These are phyloP conservation scores for Phlogophora meticulosa DNA, from an alignment of 2,888 invertebrate species.

Conservation along the genomic window DNA sequence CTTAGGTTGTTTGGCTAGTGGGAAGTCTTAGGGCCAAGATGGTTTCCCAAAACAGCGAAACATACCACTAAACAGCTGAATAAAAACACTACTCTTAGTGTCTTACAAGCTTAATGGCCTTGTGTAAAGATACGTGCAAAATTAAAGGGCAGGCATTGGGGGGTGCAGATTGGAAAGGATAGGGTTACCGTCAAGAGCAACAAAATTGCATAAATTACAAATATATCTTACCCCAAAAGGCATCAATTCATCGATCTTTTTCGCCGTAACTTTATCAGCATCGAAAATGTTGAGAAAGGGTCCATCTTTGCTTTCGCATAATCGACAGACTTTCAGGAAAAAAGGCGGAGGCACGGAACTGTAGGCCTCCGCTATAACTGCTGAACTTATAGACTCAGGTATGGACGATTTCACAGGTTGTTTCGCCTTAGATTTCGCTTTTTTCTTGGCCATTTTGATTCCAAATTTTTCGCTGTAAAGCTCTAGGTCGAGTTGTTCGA, in stretches of 20 bases:
- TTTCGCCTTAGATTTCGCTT: constrained; percentile 71
- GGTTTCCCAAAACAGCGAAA: constrained; percentile 2
- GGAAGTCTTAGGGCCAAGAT: no score
- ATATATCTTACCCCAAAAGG: constrained; percentile 83
- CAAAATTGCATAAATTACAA: constrained; percentile 2
- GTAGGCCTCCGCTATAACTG: constrained; percentile 74
- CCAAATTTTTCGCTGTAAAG: constrained; percentile 30
- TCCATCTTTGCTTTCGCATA: constrained; percentile 87
- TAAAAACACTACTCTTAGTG: constrained; percentile 12
- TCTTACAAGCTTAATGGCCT: neutral
- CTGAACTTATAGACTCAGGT: constrained; percentile 59
- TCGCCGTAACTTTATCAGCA: constrained; percentile 82
- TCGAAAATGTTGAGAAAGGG: constrained; percentile 89
- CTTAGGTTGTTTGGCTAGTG: no score
- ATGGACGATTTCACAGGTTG: constrained; percentile 60
- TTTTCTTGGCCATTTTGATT: constrained; percentile 81
- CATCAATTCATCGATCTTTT: constrained; percentile 86
- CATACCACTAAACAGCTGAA: constrained; percentile 9
- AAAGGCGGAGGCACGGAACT: constrained; percentile 72
- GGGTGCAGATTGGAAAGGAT: no score
- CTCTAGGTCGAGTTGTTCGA: neutral
- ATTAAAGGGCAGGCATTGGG: neutral
- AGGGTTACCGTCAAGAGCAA: neutral
- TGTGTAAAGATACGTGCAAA: neutral
- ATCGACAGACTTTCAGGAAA: constrained; percentile 83